phyloP scores from a whole-genome alignment of 2,113 vertebrate species.

The Malurus cyaneus region DNA sequence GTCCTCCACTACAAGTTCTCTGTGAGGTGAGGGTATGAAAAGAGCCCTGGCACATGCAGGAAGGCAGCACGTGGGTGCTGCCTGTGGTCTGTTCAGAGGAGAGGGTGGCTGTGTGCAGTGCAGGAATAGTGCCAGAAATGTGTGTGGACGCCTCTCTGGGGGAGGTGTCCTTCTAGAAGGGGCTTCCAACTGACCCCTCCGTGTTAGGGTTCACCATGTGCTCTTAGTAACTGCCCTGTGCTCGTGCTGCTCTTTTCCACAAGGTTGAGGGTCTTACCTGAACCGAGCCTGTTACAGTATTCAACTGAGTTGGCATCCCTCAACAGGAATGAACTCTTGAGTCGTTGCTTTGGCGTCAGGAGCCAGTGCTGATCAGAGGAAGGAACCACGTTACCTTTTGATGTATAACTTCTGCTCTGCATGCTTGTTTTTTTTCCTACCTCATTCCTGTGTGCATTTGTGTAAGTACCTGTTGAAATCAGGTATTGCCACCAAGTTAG shows the following conservation, averaged over 20 bases:
- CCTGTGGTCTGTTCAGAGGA: not conserved
- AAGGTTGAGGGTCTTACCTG: not conserved
- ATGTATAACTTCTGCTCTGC: fast-evolving
- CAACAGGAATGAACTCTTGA: fast-evolving
- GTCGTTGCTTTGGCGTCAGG: not conserved
- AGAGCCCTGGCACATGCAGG: not conserved
- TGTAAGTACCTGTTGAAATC: not conserved
- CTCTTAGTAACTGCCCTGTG: not conserved
- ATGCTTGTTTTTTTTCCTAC: not conserved
- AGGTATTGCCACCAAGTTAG: not conserved
- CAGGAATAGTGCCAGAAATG: not conserved
- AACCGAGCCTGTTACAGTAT: not conserved
- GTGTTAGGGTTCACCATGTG: fast-evolving
- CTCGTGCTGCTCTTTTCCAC: fast-evolving
- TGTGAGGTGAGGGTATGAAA: fast-evolving
- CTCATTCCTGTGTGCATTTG: fast-evolving
- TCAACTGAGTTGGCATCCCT: not conserved
- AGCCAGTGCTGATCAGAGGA: not conserved
- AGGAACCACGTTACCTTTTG: not conserved
- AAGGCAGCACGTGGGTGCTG: not conserved
- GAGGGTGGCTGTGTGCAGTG: not conserved
- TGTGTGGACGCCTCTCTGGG: not conserved
- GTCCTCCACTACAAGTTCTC: not conserved
- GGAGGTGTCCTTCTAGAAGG: not conserved
- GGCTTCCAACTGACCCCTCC: not conserved